Base-by-base conservation (phyloP, 2,797 vertebrate species). In the Coilia nasus region DNA sequence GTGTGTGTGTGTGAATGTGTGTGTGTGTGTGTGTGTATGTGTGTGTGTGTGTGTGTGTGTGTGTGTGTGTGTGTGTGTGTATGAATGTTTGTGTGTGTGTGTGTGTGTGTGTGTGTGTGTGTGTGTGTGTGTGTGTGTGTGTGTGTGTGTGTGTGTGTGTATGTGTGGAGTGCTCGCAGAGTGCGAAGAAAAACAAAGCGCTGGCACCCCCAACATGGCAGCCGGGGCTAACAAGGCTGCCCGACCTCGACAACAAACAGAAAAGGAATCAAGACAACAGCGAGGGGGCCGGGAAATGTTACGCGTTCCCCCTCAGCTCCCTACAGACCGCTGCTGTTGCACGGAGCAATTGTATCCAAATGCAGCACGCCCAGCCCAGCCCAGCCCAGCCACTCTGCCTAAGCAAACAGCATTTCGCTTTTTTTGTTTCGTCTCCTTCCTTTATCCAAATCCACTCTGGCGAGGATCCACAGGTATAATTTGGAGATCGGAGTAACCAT, bases 231-330 rank as follows among this genome's bases (percentile, higher is more conserved):
- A 75, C 67, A 75, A 75, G 67, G 67, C 67, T 19, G 31, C 67
- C 67, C 31, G 31, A 75, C 67, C 31, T 75, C 67, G 28, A 75
- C 67, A 41, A 75, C 67, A 75, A 75, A 41, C 67, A 75, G 31
- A 41, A 75, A 75, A 19, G 28, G 28, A 41, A 75, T 75, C 67
- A 75, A 75, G 31, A 75, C 31, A 75, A 75, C 67, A 75, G 31
- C 67, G 4, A 75, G 31, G 67, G 67, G 31, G 31, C 67, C 31
- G 67, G 67, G 31, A 6, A 41, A 75, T 28, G 31, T 75, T 41
- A 19, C 15, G 31, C 31, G 3, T 1, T 35, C 67, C 31, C 64
- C 14, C 28, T 25, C 14, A 71, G 28, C 28, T 71, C 64, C 64
- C 64, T 31, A 35, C 64, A 71, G 6, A 75, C 67, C 31, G 6